phyloP scores from a whole-genome alignment of 2,113 vertebrate species.

The Misgurnus anguillicaudatus region DNA sequence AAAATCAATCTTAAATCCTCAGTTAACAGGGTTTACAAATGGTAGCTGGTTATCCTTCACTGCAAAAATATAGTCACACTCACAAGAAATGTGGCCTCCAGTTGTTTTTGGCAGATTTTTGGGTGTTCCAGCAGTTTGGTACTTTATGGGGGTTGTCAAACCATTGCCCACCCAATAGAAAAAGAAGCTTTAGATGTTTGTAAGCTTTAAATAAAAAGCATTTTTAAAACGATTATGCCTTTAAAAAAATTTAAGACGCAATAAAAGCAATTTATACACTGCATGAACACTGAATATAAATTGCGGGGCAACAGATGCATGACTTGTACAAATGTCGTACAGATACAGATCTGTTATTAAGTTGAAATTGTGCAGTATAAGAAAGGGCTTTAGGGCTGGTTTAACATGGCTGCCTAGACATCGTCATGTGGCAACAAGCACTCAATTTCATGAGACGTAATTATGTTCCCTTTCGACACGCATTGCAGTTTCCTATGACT shows the following conservation, averaged over 20 bases:
- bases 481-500: neutral
- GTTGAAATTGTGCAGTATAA: conserved; percentile 12
- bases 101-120: conserved; percentile 5
- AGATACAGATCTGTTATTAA: neutral
- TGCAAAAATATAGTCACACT: neutral
- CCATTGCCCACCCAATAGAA: neutral
- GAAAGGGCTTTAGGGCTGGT: neutral
- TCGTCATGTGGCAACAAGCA: neutral
- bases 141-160: conserved; percentile 15
- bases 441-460: neutral
- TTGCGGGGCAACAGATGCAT: neutral
- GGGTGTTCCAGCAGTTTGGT: neutral
- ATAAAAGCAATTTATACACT: conserved; percentile 3
- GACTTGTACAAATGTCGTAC: neutral
- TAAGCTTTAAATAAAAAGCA: conserved; percentile 17
- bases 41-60: conserved; percentile 22
- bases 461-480: conserved; percentile 5
- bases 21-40: neutral
- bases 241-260: neutral
- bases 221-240: neutral
- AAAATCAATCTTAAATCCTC: neutral
- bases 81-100: neutral
- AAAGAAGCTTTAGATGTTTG: conserved; percentile 7
- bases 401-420: neutral
- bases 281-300: neutral